A percentile compares a stretch with the other conserved stretches of the same genome.
Conservation (phyloP, 2,113 vertebrate species). For the Sceloporus tristichus region DNA sequence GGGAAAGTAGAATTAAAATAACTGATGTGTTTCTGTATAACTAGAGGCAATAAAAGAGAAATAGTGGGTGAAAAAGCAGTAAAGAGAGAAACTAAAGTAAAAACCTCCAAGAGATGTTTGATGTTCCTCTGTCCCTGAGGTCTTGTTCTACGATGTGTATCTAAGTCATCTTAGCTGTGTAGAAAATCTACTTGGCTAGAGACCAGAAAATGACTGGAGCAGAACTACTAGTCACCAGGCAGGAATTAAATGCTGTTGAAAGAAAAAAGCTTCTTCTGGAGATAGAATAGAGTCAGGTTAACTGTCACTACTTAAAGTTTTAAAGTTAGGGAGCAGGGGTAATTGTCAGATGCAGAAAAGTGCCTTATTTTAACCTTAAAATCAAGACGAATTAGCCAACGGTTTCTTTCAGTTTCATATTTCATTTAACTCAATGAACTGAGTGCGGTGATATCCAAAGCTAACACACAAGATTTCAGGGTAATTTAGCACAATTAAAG, state of each 20-base stretch:
- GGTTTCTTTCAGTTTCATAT: background rate
- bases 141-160: slow-evolving; percentile 42
- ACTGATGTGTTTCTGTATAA: slow-evolving; percentile 14
- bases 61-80: slow-evolving; percentile 34
- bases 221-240: slow-evolving; percentile 44
- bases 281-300: slow-evolving; percentile 40
- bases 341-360: slow-evolving; percentile 57
- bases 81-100: slow-evolving; percentile 49
- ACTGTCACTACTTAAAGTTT: slow-evolving; percentile 57
- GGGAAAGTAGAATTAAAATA: slow-evolving; percentile 42
- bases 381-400: background rate
- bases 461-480: background rate
- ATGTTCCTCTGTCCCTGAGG: slow-evolving; percentile 23
- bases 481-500: background rate
- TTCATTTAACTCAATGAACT: background rate
- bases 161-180: slow-evolving; percentile 20
- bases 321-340: slow-evolving; percentile 49
- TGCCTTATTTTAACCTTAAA: background rate
- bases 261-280: background rate
- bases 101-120: slow-evolving; percentile 50
- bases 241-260: slow-evolving; percentile 45
- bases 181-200: slow-evolving; percentile 58
- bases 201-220: slow-evolving; percentile 47
- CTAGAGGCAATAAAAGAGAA: slow-evolving; percentile 33
- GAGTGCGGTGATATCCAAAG: background rate